phyloP scores from a whole-genome alignment of 2,888 invertebrate genomes.

The Pandemis corylana region DNA sequence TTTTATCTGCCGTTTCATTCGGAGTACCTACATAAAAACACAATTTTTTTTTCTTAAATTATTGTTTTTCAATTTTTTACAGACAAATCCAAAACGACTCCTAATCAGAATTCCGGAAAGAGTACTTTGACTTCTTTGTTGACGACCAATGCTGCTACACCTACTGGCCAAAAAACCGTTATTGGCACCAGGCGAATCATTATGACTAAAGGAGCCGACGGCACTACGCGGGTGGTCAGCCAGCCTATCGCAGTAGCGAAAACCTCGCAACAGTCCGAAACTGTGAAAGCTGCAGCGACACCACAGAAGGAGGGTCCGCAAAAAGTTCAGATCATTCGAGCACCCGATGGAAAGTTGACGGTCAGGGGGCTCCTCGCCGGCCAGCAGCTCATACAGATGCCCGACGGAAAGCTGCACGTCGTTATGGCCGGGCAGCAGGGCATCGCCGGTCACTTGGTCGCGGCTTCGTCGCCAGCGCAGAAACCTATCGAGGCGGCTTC shows the following conservation, averaged over 20 bases:
- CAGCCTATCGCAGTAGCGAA: conserved; percentile 77
- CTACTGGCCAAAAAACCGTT: conserved; percentile 87
- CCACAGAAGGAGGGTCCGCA: conserved; percentile 85
- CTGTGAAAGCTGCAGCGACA: conserved; percentile 63
- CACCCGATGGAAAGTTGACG: conserved; percentile 95
- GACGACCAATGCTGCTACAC: conserved; percentile 78
- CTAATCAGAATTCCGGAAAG: conserved; percentile 85
- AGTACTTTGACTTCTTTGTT: conserved; percentile 88
- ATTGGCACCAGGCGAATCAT: conserved; percentile 88
- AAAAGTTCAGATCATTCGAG: conserved; percentile 95
- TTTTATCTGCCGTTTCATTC: neutral
- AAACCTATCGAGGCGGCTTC: conserved; percentile 54
- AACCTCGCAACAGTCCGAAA: conserved; percentile 63
- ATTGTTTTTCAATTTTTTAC: conserved; percentile 53
- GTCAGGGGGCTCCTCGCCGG: conserved; percentile 96
- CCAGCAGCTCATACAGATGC: conserved; percentile 96
- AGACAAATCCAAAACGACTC: conserved; percentile 72
- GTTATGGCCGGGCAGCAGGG: conserved; percentile 88
- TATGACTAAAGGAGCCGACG: conserved; percentile 90
- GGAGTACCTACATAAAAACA: neutral
- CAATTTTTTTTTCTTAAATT: neutral
- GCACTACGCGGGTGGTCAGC: conserved; percentile 87
- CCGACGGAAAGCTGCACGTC: conserved; percentile 96
- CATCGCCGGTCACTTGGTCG: conserved; percentile 73
- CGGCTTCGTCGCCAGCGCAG: conserved; percentile 62